A percentile compares a stretch with the other conserved stretches of the same genome.
These are phyloP conservation scores for Cyphomyrus plagiostoma DNA, from an alignment of 2,113 vertebrate genomes.

Conservation along the genomic window DNA sequence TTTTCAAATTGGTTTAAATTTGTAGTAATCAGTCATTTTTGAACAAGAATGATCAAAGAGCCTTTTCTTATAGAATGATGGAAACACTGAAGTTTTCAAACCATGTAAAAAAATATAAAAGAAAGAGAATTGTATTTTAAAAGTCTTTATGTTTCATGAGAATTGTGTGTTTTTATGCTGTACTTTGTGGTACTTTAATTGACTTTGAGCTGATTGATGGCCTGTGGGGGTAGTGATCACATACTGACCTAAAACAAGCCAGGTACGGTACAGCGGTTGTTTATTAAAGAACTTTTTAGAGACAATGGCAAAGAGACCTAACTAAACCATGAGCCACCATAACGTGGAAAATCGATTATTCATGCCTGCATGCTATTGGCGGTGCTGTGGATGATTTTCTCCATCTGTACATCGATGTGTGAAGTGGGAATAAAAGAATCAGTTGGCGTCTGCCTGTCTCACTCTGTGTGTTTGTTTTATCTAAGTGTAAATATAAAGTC, in stretches of 20 bases:
- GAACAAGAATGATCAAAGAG: not conserved
- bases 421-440: not conserved
- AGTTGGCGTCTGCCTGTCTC: not conserved
- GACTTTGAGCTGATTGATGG: not conserved
- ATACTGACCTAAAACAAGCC: not conserved
- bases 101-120: not conserved
- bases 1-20: not conserved
- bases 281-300: not conserved
- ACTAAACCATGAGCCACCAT: not conserved
- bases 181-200: not conserved
- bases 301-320: not conserved
- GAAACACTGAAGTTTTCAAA: not conserved
- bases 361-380: not conserved
- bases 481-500: not conserved
- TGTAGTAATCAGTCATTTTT: not conserved
- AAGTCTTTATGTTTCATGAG: not conserved
- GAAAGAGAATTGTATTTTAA: not conserved
- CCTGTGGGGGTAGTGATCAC: not conserved
- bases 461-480: not conserved
- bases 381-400: not conserved
- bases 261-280: not conserved
- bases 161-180: not conserved
- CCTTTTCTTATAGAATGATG: not conserved
- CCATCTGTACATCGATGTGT: not conserved
- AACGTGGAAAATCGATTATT: not conserved